These are phyloP conservation scores for Lochmaea capreae DNA, from an alignment of 2,888 invertebrate genomes.

Conservation along the genomic window DNA sequence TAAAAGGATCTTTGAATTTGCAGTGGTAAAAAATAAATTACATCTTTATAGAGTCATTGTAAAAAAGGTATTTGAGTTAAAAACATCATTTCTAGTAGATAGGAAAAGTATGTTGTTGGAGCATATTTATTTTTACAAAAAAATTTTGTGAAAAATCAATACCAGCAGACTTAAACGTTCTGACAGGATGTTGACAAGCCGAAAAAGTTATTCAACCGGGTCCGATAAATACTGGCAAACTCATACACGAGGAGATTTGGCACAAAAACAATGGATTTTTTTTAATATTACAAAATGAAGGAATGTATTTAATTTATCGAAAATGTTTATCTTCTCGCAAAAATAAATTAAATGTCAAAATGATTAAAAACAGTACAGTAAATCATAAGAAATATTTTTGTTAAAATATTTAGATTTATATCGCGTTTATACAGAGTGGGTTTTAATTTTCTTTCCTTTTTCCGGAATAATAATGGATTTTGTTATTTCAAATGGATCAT, in stretches of 20 bases:
- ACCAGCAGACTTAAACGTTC: not conserved
- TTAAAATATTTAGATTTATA: no score
- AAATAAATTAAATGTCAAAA: not conserved
- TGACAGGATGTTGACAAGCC: not conserved
- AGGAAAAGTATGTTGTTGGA: not conserved
- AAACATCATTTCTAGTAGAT: not conserved
- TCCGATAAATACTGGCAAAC: not conserved
- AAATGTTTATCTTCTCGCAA: not conserved
- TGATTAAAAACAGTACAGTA: no score
- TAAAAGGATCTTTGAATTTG: no score
- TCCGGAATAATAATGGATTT: no score
- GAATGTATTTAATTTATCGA: not conserved
- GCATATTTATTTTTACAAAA: not conserved
- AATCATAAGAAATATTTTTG: no score
- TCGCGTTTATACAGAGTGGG: no score
- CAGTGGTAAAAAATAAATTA: no score
- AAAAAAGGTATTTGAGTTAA: no score
- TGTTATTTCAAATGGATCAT: no score
- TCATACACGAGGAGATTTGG: not conserved
- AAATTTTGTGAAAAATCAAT: not conserved
- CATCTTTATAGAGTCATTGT: no score
- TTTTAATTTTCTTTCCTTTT: no score
- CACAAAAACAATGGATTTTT: constrained; percentile 5
- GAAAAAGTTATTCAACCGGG: not conserved
- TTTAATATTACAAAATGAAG: not conserved